Base-by-base conservation (phyloP, 2,888 invertebrate genomes). In the Eumacrocentrus americanus region DNA sequence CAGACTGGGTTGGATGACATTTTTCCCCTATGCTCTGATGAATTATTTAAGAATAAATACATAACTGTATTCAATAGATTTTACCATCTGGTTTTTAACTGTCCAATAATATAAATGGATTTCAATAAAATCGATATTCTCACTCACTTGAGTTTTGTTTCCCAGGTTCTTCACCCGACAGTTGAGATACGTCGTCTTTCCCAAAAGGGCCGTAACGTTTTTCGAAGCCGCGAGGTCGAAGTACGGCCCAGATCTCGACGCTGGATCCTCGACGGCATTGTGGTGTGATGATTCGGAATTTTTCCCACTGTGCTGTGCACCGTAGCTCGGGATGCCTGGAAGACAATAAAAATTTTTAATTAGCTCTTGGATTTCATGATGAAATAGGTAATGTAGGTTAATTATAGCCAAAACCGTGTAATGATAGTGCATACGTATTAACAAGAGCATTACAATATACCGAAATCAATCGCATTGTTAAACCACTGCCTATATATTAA, bases 81-180 rank as follows among this genome's bases (percentile, higher is more conserved):
- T n/a, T n/a, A n/a, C n/a, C n/a, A n/a, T n/a, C n/a, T n/a, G n/a
- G n/a, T n/a, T n/a, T n/a, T n/a, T n/a, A n/a, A n/a, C n/a, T n/a
- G n/a, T n/a, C n/a, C n/a, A n/a, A n/a, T n/a, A n/a, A n/a, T n/a
- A n/a, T n/a, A n/a, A n/a, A n/a, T n/a, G n/a, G n/a, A n/a, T n/a
- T n/a, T n/a, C n/a, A n/a, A n/a, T n/a, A n/a, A n/a, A n/a, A n/a
- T n/a, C n/a, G n/a, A n/a, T n/a, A n/a, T n/a, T n/a, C n/a, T n/a
- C 9, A 85, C 91, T 89, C 76, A 94, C 94, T 83, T 63, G 63
- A 16, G 94, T 94, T 84, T 92, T 91, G 84, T 95, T 94, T 68
- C 92, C 92, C 79, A 94, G 84, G 83, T 94, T 94, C 83, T 93
- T 93, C 67, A 94, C 93, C 64, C 92, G 87, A 82, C 95, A 95